These are phyloP conservation scores for Chaetura pelagica DNA, from an alignment of 2,113 vertebrate species.

Conservation along the genomic window DNA sequence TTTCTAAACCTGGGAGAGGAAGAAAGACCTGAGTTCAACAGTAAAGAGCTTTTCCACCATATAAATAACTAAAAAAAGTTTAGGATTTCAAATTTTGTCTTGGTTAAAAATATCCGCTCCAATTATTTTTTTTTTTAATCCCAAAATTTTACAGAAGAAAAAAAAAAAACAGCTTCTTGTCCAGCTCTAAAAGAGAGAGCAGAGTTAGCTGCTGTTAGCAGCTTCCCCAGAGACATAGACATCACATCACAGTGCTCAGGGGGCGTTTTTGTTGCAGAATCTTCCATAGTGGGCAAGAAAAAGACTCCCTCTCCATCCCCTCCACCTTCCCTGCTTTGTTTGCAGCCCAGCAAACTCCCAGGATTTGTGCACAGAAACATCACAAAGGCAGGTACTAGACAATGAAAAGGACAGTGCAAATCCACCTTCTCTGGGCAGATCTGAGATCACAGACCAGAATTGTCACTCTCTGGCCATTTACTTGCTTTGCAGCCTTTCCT, in stretches of 20 bases:
- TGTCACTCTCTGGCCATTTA: background rate
- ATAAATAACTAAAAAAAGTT: background rate
- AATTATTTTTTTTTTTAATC: background rate
- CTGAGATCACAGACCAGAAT: background rate
- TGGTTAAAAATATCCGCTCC: background rate
- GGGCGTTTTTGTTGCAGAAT: background rate
- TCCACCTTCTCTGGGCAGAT: background rate
- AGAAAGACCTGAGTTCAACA: background rate
- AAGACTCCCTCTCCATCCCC: background rate
- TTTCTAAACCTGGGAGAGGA: background rate
- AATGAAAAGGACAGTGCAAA: background rate
- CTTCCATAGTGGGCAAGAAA: background rate
- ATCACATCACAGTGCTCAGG: background rate
- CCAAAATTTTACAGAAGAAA: background rate
- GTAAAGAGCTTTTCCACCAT: background rate
- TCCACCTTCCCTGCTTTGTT: background rate
- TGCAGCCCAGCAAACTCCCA: background rate
- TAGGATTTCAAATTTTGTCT: background rate
- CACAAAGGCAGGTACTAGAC: background rate
- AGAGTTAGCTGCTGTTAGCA: background rate
- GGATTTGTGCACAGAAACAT: fast-evolving
- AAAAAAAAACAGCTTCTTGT: background rate
- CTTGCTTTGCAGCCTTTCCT: background rate
- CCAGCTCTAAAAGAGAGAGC: background rate
- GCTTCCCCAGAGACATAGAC: background rate